Evolutionary conservation across 2,113 vertebrate genomes (phyloP).

Genomic region (Spizaetus ornatus): DNA sequence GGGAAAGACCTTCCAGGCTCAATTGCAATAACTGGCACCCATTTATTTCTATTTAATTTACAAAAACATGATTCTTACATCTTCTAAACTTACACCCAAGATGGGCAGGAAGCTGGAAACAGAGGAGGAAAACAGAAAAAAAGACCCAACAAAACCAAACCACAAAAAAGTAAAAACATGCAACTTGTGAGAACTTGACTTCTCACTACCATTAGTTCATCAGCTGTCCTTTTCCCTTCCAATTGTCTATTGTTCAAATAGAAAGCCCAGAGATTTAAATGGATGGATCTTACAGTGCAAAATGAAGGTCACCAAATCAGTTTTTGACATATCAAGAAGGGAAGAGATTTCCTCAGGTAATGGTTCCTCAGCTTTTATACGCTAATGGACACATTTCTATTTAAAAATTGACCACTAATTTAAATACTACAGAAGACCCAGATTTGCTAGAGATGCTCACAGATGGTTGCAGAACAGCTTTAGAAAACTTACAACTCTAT

Average conservation of each 20-base stretch:
- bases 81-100: not conserved
- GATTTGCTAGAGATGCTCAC: not conserved
- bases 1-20: not conserved
- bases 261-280: not conserved
- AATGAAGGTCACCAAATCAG: not conserved
- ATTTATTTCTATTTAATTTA: not conserved
- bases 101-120: not conserved
- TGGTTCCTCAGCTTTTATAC: not conserved
- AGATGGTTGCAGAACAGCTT: not conserved
- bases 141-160: no score
- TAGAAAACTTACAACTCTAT: not conserved
- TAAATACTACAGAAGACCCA: not conserved
- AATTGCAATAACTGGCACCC: not conserved
- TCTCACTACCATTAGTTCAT: not conserved
- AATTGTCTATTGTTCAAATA: not conserved
- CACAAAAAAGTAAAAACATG: not conserved
- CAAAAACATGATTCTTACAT: not conserved
- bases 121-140: not conserved
- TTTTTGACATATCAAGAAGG: not conserved
- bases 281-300: not conserved
- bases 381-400: not conserved
- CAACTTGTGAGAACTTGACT: not conserved
- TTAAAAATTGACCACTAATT: not conserved
- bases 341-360: not conserved
- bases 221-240: not conserved